Evolutionary conservation across 2,888 invertebrate species (phyloP), one percentile per base, ranked within the genome.

Genomic region (Coenonympha arcania): DNA sequence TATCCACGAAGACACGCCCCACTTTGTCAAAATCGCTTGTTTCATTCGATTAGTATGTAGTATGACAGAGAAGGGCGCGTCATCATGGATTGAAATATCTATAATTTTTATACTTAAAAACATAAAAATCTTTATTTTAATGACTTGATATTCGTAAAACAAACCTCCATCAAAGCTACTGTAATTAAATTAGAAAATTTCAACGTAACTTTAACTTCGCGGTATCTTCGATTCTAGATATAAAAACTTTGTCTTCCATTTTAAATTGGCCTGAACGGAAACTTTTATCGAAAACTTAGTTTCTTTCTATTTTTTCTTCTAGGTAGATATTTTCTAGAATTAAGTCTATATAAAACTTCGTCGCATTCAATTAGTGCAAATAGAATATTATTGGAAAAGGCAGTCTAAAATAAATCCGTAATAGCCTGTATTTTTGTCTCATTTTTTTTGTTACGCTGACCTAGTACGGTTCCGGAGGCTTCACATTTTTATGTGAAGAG

Each of bases 201-300:
- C 39, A 24, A 39, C 22, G 22, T 13, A 15, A 24, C 39, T 22
- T 4, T 24, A 34, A 45, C 19, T 36, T 28, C 19, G 36, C 36
- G 26, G 45, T 36, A 36, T 45, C 43, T 36, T 26, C 45, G 45
- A 45, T 45, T 34, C 33, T 5, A 36, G 36, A 36, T 36, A 26
- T 36, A 26, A 19, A 34, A 45, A 45, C 36, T 36, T 45, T 36
- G 36, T 45, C 36, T 45, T 36, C 18, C 11, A 39, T 24, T 24
- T 39, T 39, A 39, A 39, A 39, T 39, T 39, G 39, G 39, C 39
- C 39, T 15, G 39, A 15, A 24, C 22, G 24, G 15, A 39, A 22
- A 39, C 39, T 39, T 39, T 24, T 39, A 24, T 22, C 24, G 22
- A 39, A 37, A 39, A 22, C 8, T 19, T 30, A 9, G 30, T 9